Evolutionary conservation across 2,888 invertebrate genomes (phyloP).

Genomic region (Plusia festucae): DNA sequence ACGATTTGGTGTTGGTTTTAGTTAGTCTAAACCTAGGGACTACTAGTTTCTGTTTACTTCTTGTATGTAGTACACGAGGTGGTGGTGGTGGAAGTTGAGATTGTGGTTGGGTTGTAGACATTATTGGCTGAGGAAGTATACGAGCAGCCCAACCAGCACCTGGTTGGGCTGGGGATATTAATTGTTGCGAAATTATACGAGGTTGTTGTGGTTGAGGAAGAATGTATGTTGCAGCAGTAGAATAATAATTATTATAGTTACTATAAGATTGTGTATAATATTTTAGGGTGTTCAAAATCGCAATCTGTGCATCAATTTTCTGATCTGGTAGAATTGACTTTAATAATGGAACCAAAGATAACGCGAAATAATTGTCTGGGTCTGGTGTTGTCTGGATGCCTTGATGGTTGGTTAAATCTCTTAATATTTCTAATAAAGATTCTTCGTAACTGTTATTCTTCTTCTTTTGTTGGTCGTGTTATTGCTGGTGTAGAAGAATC

Average conservation of each 20-base stretch:
- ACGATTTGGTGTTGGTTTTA: too few species aligned
- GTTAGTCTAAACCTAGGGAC: too few species aligned
- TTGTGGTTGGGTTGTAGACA: slow-evolving; percentile 24
- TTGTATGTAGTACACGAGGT: too few species aligned
- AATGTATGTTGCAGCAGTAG: slow-evolving; percentile 26
- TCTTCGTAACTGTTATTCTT: slow-evolving; percentile 21
- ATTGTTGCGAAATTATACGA: slow-evolving; percentile 24
- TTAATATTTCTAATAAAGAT: slow-evolving; percentile 29
- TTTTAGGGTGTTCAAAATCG: slow-evolving; percentile 31
- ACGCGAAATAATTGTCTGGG: slow-evolving; percentile 29
- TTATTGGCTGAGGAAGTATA: slow-evolving; percentile 23
- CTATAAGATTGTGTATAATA: slow-evolving; percentile 27
- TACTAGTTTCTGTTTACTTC: too few species aligned
- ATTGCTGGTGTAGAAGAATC: slow-evolving; percentile 26
- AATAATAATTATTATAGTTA: slow-evolving; percentile 25
- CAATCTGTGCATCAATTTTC: slow-evolving; percentile 32
- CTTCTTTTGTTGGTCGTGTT: slow-evolving; percentile 23
- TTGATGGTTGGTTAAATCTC: slow-evolving; percentile 20
- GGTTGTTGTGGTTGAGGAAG: slow-evolving; percentile 23
- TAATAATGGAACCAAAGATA: slow-evolving; percentile 26
- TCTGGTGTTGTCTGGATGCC: slow-evolving; percentile 24
- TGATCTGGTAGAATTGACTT: slow-evolving; percentile 30
- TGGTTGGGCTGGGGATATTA: slow-evolving; percentile 29
- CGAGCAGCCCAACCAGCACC: slow-evolving; percentile 22
- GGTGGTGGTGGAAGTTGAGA: slow-evolving; percentile 20